phyloP scores from a whole-genome alignment of 2,888 invertebrate species.

The Cryptophagus acutangulus region DNA sequence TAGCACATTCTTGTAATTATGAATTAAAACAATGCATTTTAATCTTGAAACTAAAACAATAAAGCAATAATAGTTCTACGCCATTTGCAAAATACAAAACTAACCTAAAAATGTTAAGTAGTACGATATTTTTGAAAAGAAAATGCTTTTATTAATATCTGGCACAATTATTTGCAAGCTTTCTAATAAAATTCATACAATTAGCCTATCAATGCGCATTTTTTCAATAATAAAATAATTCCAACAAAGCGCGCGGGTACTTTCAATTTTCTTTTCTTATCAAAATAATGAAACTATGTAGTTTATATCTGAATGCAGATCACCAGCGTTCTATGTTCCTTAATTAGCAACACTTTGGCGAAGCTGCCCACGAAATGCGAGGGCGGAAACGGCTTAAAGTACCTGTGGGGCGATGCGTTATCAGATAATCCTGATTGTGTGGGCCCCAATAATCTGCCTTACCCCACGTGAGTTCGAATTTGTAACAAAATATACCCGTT shows the following conservation, averaged over 20 bases:
- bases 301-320: slow-evolving; percentile 29
- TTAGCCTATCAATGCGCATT: no score
- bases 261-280: slow-evolving; percentile 5
- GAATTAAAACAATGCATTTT: no score
- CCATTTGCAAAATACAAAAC: no score
- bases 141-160: background rate
- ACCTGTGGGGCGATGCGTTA: slow-evolving; percentile 84
- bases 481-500: background rate
- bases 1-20: no score
- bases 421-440: slow-evolving; percentile 70
- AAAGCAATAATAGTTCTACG: no score
- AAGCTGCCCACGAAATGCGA: slow-evolving; percentile 50
- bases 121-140: background rate
- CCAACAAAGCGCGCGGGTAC: no score
- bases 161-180: background rate
- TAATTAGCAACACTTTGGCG: slow-evolving; percentile 29
- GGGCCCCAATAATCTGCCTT: slow-evolving; percentile 77
- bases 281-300: background rate
- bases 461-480: slow-evolving; percentile 67
- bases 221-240: slow-evolving; percentile 1
- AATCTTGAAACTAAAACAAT: no score
- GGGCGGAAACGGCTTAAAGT: slow-evolving; percentile 67
- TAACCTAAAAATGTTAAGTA: no score
- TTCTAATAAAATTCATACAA: background rate
- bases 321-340: slow-evolving; percentile 29